These are phyloP conservation scores for Phengaris alcon DNA, from an alignment of 2,888 invertebrate genomes.

Conservation along the genomic window DNA sequence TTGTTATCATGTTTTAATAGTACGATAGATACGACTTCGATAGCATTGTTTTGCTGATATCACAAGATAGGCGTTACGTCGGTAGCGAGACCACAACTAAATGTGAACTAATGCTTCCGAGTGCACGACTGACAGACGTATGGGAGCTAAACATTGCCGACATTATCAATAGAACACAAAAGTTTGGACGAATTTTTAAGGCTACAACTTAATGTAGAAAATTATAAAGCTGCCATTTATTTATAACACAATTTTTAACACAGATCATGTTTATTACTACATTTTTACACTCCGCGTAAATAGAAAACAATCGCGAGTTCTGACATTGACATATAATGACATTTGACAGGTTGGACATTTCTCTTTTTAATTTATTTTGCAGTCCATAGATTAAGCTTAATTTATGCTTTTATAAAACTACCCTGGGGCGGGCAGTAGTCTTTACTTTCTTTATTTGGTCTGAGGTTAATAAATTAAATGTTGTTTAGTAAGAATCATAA, in stretches of 20 bases:
- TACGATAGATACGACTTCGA: slow-evolving; percentile 50
- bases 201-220: slow-evolving; percentile 1
- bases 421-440: too few species aligned
- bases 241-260: background rate
- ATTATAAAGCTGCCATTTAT: background rate
- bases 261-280: background rate
- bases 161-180: slow-evolving; percentile 24
- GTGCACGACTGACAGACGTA: slow-evolving; percentile 39
- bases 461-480: too few species aligned
- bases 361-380: background rate
- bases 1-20: slow-evolving; percentile 50
- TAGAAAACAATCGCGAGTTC: slow-evolving; percentile 21
- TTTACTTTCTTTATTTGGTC: too few species aligned
- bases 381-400: background rate
- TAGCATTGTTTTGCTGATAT: slow-evolving; percentile 57
- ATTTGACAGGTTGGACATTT: slow-evolving; percentile 4
- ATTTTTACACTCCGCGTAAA: slow-evolving; percentile 20
- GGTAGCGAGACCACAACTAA: slow-evolving; percentile 54
- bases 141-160: slow-evolving; percentile 39
- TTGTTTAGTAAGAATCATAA: too few species aligned
- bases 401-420: too few species aligned
- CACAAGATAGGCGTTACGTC: slow-evolving; percentile 49
- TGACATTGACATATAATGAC: slow-evolving; percentile 32
- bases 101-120: slow-evolving; percentile 42
- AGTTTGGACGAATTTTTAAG: background rate